Percentiles rank a stretch among this genome's conserved stretches.
Conservation (phyloP, 2,797 vertebrate species). For the Salmo trutta region DNA sequence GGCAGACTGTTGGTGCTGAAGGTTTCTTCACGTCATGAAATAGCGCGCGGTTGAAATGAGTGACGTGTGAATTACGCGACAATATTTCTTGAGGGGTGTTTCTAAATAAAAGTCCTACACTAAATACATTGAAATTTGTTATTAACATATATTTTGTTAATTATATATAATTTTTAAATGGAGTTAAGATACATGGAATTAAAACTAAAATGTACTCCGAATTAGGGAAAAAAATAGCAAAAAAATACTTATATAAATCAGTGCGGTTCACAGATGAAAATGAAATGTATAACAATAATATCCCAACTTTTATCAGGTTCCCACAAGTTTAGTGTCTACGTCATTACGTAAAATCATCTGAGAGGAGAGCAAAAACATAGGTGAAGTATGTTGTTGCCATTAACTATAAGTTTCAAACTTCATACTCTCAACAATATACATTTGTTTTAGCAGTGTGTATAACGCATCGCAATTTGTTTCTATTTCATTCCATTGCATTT, state of each 20-base stretch:
- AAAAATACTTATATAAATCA: not conserved
- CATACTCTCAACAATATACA: not conserved
- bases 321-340: conserved; percentile 48
- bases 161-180: not conserved
- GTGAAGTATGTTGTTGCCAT: conserved; percentile 12
- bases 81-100: conserved; percentile 32
- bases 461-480: not conserved
- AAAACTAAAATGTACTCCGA: not conserved
- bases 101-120: conserved; percentile 68
- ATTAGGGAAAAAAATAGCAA: not conserved
- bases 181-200: not conserved
- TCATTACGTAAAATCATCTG: conserved; percentile 41
- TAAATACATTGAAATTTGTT: not conserved
- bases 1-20: conserved; percentile 21
- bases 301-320: conserved; percentile 20
- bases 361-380: conserved; percentile 46
- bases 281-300: not conserved
- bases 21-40: conserved; percentile 35
- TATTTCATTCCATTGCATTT: not conserved
- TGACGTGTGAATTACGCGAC: conserved; percentile 49
- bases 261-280: not conserved
- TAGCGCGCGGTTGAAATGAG: conserved; percentile 15
- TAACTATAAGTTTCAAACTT: not conserved
- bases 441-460: not conserved
- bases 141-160: not conserved